phyloP scores from a whole-genome alignment of 2,797 vertebrate genomes.

The Pteropus rufus region DNA sequence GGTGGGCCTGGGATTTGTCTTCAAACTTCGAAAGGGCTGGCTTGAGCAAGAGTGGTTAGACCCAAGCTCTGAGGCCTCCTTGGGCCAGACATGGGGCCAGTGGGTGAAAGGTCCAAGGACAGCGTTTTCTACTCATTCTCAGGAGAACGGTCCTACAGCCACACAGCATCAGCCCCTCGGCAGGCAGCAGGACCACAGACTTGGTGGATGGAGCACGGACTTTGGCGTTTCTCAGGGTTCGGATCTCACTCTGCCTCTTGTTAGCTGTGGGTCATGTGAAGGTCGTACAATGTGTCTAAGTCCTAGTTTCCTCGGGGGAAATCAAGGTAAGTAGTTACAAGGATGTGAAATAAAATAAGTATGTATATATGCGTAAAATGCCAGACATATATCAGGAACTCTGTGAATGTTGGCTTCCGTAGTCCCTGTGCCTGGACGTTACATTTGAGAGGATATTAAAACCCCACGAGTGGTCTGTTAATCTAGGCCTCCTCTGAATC shows the following conservation, averaged over 20 bases:
- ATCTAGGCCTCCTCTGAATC: background rate
- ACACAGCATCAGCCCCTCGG: background rate
- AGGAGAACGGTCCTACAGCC: background rate
- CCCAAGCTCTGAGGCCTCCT: background rate
- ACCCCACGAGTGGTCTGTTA: background rate
- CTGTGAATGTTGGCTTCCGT: background rate
- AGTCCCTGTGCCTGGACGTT: background rate
- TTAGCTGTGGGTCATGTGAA: background rate
- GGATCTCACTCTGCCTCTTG: background rate
- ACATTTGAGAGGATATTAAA: background rate
- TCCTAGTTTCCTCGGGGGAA: background rate
- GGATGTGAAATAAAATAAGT: background rate
- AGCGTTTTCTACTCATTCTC: background rate
- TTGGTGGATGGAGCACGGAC: background rate
- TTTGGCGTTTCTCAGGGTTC: background rate
- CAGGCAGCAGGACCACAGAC: background rate
- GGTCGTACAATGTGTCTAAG: background rate
- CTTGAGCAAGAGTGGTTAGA: rapidly evolving
- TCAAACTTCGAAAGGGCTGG: rapidly evolving
- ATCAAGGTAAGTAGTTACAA: background rate
- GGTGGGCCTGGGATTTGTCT: background rate
- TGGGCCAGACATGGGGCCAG: too few relatives aligned
- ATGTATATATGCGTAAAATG: background rate
- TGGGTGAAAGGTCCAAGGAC: background rate
- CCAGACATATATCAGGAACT: background rate